These are phyloP conservation scores for Forbesichthys agassizii DNA, from an alignment of 2,113 vertebrate species.

Conservation along the genomic window DNA sequence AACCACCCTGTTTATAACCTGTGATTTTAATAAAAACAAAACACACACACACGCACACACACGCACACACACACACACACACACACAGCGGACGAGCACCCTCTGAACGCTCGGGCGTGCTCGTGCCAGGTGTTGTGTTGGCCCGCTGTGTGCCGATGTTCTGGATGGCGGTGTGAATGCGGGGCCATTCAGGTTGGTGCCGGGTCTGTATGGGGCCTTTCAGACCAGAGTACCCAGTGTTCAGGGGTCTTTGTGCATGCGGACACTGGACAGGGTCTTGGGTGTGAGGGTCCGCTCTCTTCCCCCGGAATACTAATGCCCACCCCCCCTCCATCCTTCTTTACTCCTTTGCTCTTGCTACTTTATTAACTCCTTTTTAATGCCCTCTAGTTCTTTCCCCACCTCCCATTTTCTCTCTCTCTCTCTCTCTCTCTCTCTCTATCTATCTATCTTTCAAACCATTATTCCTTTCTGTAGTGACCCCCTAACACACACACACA, in stretches of 20 bases:
- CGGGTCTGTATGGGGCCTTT: constrained; percentile 44
- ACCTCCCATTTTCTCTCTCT: constrained; percentile 13
- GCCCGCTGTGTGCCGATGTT: constrained; percentile 40
- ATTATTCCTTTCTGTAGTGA: neutral
- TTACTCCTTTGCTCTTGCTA: constrained; percentile 25
- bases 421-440: neutral
- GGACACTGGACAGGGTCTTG: constrained; percentile 43
- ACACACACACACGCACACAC: too few relatives aligned
- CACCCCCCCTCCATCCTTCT: constrained; percentile 29
- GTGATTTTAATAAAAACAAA: too few relatives aligned
- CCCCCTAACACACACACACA: neutral
- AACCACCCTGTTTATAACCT: too few relatives aligned
- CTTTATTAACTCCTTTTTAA: neutral
- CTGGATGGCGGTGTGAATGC: constrained; percentile 24
- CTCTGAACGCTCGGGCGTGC: constrained; percentile 12
- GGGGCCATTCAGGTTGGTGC: constrained; percentile 31
- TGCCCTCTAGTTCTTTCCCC: neutral
- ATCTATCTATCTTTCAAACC: neutral
- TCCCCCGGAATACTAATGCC: constrained; percentile 72
- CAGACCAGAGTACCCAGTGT: constrained; percentile 35
- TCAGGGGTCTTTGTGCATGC: constrained; percentile 36
- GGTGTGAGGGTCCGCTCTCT: constrained; percentile 54
- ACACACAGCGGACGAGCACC: too few relatives aligned
- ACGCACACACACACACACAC: too few relatives aligned
- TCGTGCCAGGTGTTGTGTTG: constrained; percentile 43